These are phyloP conservation scores for Euura lappo DNA, from an alignment of 1,140 invertebrate species.

Conservation along the genomic window DNA sequence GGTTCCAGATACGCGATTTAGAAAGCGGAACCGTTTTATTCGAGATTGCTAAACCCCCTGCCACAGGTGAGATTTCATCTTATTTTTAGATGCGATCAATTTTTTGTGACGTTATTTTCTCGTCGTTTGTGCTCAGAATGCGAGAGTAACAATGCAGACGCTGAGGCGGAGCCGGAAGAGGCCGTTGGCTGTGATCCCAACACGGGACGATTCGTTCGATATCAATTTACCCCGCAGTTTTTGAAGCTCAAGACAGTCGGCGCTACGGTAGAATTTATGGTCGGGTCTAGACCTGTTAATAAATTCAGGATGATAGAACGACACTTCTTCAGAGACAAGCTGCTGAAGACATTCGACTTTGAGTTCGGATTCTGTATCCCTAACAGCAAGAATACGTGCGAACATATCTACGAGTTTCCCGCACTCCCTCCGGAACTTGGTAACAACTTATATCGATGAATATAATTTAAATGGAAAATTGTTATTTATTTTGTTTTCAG, in stretches of 20 bases:
- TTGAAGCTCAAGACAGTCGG: conserved; percentile 95
- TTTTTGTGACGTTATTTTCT: not conserved
- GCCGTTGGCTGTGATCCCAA: conserved; percentile 82
- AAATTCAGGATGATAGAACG: conserved; percentile 99
- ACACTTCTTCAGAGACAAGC: conserved; percentile 92
- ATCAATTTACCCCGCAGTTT: conserved; percentile 96
- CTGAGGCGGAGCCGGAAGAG: conserved; percentile 61
- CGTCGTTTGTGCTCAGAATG: conserved; percentile 33
- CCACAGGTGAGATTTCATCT: conserved; percentile 42
- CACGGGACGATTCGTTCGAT: conserved; percentile 93
- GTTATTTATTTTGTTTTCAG: conserved; percentile 13
- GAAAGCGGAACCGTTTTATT: conserved; percentile 93
- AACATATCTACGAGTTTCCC: conserved; percentile 99
- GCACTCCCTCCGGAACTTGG: conserved; percentile 83
- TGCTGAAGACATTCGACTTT: conserved; percentile 99
- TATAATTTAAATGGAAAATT: conserved; percentile 13
- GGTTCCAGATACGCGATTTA: conserved; percentile 96
- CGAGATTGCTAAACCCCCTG: conserved; percentile 95
- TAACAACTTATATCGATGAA: conserved; percentile 60
- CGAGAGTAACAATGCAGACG: conserved; percentile 51
- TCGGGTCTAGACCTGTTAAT: conserved; percentile 89
- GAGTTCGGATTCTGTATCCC: conserved; percentile 99
- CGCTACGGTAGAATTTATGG: conserved; percentile 96
- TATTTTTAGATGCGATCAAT: not conserved
- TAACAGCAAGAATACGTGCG: conserved; percentile 95